Percentiles rank a stretch among this genome's conserved stretches.
phyloP scores from a whole-genome alignment of 64 coral and sea anemone species.

The Porites australiensis region DNA sequence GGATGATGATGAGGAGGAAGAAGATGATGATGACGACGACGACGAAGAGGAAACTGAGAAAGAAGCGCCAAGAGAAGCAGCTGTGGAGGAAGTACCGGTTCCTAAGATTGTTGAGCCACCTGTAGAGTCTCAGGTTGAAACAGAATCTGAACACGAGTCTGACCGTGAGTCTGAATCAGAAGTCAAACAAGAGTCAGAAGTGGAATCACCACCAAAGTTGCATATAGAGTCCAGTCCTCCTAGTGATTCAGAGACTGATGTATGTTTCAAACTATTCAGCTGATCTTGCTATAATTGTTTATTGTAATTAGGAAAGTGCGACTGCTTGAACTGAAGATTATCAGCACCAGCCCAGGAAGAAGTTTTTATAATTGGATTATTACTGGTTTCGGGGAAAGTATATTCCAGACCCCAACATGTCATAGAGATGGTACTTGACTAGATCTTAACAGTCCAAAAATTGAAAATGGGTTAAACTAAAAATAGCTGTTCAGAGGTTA shows the following conservation, averaged over 20 bases:
- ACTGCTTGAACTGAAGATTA: too few species aligned
- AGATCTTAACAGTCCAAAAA: too few species aligned
- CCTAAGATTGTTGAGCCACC: conserved; percentile 46
- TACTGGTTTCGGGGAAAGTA: too few species aligned
- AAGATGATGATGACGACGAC: neutral
- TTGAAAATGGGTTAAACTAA: too few species aligned
- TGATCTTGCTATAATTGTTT: too few species aligned
- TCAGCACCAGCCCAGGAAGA: too few species aligned
- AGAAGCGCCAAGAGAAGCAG: neutral
- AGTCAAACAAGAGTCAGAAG: neutral
- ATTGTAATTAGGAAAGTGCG: too few species aligned
- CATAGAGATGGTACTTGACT: too few species aligned
- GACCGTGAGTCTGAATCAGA: conserved; percentile 77
- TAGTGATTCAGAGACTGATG: conserved; percentile 47
- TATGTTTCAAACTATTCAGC: neutral
- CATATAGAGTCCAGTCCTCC: conserved; percentile 30
- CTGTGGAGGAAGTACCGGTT: conserved; percentile 46
- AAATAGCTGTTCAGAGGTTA: too few species aligned
- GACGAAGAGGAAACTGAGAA: conserved; percentile 70
- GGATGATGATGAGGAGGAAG: conserved; percentile 27
- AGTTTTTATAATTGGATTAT: too few species aligned
- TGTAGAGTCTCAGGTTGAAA: conserved; percentile 39
- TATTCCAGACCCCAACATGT: too few species aligned
- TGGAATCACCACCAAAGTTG: neutral
- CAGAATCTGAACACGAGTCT: conserved; percentile 67